Percentiles rank a stretch among this genome's conserved stretches.
These are phyloP conservation scores for Lepus europaeus DNA, from an alignment of 2,113 vertebrate species.

Conservation along the genomic window DNA sequence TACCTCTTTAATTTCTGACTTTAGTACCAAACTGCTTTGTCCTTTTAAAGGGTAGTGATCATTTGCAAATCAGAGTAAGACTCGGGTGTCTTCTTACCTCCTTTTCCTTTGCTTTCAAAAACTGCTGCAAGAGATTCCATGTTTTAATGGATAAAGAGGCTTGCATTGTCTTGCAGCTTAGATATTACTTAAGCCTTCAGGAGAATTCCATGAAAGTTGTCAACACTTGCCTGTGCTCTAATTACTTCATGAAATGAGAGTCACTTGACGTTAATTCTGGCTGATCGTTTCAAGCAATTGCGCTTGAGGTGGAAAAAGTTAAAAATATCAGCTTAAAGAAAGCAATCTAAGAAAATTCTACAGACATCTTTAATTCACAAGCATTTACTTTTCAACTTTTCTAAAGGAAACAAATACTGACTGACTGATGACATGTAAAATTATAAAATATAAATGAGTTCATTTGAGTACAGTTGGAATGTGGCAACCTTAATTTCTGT, in stretches of 20 bases:
- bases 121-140: conserved; percentile 9
- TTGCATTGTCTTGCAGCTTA: conserved; percentile 37
- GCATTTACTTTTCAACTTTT: background rate
- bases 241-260: conserved; percentile 25
- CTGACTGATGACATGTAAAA: background rate
- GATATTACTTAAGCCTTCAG: background rate
- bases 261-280: conserved; percentile 18
- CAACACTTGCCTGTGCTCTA: conserved; percentile 29
- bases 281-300: background rate
- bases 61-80: background rate
- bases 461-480: background rate
- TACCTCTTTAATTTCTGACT: background rate
- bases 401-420: background rate
- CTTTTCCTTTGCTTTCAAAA: background rate
- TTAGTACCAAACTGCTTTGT: background rate
- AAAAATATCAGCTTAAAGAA: background rate
- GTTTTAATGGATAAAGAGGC: conserved; percentile 27
- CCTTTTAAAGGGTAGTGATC: background rate
- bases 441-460: background rate
- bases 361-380: background rate
- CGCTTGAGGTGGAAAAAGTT: background rate
- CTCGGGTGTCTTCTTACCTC: background rate
- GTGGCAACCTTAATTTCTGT: background rate
- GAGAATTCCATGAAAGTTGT: conserved; percentile 49
- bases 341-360: background rate